phyloP scores from a whole-genome alignment of 2,797 vertebrate species.

The Tinamus major region DNA sequence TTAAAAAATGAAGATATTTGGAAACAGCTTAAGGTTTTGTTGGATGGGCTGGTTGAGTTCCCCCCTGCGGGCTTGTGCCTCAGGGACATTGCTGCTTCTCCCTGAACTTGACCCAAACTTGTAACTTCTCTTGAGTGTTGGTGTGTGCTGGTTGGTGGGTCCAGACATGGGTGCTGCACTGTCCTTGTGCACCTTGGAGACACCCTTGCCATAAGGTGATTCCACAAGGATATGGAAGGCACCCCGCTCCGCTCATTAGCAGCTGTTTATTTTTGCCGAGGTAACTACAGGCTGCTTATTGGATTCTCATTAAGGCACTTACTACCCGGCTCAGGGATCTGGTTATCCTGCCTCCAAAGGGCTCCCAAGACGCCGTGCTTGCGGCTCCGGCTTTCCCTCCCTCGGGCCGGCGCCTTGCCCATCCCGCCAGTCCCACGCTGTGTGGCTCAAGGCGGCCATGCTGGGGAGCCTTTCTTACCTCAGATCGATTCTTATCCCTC shows the following conservation, averaged over 20 bases:
- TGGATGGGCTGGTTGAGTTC: background rate
- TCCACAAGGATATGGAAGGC: background rate
- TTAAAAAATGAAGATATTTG: constrained; percentile 44
- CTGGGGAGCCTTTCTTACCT: background rate
- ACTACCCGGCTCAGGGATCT: fast-evolving
- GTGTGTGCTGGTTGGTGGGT: too few species aligned
- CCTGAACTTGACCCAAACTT: background rate
- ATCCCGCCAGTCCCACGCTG: too few species aligned
- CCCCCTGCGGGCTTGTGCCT: background rate
- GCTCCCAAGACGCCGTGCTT: background rate
- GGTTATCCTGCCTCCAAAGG: background rate
- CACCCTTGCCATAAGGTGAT: background rate
- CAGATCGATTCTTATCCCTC: background rate
- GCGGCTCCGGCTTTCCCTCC: background rate
- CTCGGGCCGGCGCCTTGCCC: background rate
- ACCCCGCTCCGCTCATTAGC: constrained; percentile 8
- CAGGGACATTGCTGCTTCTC: background rate
- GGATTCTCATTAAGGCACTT: background rate
- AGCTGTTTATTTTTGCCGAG: constrained; percentile 12
- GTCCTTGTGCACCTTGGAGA: too few species aligned
- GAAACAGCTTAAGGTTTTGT: background rate
- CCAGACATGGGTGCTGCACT: too few species aligned
- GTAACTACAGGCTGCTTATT: fast-evolving
- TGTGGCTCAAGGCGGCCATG: background rate
- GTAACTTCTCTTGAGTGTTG: background rate